These are phyloP conservation scores for Carduelis carduelis DNA, from an alignment of 2,797 vertebrate genomes.

Conservation along the genomic window DNA sequence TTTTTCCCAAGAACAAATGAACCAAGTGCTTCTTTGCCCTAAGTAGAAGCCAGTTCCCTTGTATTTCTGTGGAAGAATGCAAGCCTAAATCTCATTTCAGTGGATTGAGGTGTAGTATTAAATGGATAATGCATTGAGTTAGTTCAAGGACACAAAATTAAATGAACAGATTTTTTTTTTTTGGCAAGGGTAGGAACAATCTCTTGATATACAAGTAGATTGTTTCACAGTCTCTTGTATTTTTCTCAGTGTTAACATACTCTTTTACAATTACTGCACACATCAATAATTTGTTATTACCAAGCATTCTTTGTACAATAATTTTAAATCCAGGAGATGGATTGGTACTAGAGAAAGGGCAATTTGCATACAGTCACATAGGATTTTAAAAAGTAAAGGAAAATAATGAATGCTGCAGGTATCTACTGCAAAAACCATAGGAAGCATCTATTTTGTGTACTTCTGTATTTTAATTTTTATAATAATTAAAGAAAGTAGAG, in stretches of 20 bases:
- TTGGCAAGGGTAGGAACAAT: background rate
- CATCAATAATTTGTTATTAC: background rate
- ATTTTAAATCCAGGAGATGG: background rate
- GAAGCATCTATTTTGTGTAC: background rate
- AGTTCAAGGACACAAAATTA: background rate
- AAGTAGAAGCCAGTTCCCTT: background rate
- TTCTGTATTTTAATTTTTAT: background rate
- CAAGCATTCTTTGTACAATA: background rate
- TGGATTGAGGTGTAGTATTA: background rate
- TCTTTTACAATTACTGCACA: background rate
- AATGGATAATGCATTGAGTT: background rate
- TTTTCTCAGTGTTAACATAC: background rate
- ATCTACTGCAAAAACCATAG: background rate
- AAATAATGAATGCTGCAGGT: background rate
- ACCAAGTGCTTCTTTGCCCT: background rate
- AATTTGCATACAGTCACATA: background rate
- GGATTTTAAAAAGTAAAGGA: background rate
- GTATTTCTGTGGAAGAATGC: background rate
- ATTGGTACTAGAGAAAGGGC: background rate
- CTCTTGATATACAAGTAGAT: background rate
- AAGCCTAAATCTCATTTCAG: background rate
- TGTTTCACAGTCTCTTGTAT: background rate
- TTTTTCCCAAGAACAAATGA: background rate
- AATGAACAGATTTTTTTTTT: background rate
- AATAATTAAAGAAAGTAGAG: background rate